These are phyloP conservation scores for Coboldia fuscipes DNA, from an alignment of 1,140 invertebrate species.

Conservation along the genomic window DNA sequence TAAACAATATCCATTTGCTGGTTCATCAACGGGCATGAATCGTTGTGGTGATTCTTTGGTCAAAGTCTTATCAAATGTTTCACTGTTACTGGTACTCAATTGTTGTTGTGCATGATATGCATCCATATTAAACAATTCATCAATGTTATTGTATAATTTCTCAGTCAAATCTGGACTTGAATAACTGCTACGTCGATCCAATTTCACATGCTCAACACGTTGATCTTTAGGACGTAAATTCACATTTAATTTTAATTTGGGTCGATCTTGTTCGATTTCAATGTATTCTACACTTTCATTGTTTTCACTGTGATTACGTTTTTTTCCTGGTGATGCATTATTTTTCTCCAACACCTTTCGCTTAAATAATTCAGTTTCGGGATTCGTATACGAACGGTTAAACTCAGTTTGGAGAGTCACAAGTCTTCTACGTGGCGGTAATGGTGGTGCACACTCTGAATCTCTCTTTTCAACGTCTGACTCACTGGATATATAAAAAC, in stretches of 20 bases:
- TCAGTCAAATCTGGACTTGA: conserved; percentile 18
- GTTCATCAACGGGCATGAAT: too few species aligned
- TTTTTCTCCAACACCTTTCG: conserved; percentile 18
- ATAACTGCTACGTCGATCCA: conserved; percentile 14
- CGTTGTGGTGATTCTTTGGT: too few species aligned
- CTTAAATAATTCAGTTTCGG: conserved; percentile 17
- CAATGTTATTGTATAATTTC: too few species aligned
- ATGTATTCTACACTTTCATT: neutral
- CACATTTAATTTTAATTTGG: neutral
- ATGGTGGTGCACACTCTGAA: conserved; percentile 8
- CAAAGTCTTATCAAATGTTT: neutral
- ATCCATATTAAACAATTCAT: conserved; percentile 12
- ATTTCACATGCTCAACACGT: neutral
- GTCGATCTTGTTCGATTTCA: neutral
- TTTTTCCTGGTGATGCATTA: conserved; percentile 9
- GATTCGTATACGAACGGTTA: conserved; percentile 14
- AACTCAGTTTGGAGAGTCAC: conserved; percentile 12
- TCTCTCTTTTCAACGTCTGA: too few species aligned
- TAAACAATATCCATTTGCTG: too few species aligned
- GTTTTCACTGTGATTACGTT: neutral
- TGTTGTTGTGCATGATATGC: neutral
- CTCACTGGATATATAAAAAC: neutral
- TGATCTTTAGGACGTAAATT: neutral
- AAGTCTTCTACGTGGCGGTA: conserved; percentile 12
- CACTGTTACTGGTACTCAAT: neutral